Evolutionary conservation across 2,113 vertebrate species (phyloP).

Genomic region (Mobula hypostoma): DNA sequence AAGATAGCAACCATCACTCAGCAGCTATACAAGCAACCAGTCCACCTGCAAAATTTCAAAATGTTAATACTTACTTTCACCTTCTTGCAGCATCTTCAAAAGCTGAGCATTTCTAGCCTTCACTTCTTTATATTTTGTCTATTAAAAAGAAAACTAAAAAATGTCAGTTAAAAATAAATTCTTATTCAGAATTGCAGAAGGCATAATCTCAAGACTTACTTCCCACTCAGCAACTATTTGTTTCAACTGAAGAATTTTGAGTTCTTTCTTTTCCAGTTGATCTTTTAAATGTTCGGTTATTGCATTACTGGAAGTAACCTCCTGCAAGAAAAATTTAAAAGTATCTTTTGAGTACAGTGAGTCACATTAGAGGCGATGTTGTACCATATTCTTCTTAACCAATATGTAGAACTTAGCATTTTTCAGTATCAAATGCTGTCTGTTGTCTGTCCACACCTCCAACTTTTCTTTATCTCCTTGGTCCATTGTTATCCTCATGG

Average conservation of each 20-base stretch:
- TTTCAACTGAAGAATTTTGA: slow-evolving; percentile 78
- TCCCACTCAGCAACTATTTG: slow-evolving; percentile 75
- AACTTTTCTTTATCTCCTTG: too few species aligned
- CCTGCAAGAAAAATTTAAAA: background rate
- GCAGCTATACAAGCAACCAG: background rate
- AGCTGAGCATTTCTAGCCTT: slow-evolving; percentile 63
- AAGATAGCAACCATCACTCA: background rate
- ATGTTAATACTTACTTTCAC: slow-evolving; percentile 59
- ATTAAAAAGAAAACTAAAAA: slow-evolving; percentile 37
- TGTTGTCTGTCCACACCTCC: too few species aligned
- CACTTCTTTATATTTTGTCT: slow-evolving; percentile 64
- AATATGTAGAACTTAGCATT: too few species aligned
- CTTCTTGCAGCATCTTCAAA: slow-evolving; percentile 63
- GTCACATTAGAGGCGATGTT: too few species aligned
- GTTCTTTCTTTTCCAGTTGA: slow-evolving; percentile 84
- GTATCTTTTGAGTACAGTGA: background rate
- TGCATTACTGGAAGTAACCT: slow-evolving; percentile 55
- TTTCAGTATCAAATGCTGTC: too few species aligned
- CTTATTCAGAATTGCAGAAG: slow-evolving; percentile 45
- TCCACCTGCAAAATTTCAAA: background rate
- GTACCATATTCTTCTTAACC: too few species aligned
- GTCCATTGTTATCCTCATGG: too few species aligned
- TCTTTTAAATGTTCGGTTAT: slow-evolving; percentile 78
- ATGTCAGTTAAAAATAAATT: slow-evolving; percentile 42
- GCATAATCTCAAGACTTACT: slow-evolving; percentile 56